phyloP scores from a whole-genome alignment of 1,140 invertebrate species.

The Papilio polyxenes region DNA sequence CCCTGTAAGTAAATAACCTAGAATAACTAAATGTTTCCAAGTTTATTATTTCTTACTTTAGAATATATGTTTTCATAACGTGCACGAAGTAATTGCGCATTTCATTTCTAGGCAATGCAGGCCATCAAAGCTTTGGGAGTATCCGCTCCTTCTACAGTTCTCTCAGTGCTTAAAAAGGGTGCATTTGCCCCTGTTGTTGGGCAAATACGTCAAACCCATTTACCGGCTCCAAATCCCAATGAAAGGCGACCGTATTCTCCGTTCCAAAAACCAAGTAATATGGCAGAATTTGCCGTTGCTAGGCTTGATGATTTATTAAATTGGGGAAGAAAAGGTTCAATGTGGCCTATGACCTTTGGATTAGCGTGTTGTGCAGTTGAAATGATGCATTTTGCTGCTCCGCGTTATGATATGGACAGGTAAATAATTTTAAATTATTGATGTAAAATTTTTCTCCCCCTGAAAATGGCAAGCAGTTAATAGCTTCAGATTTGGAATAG shows the following conservation, averaged over 20 bases:
- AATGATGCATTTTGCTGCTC: conserved; percentile 99
- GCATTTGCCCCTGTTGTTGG: conserved; percentile 64
- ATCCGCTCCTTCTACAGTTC: conserved; percentile 59
- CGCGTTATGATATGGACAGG: conserved; percentile 98
- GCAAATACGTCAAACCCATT: conserved; percentile 74
- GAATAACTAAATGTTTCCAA: background rate
- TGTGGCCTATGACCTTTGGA: conserved; percentile 98
- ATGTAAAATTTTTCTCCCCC: too few relatives aligned
- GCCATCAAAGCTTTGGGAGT: conserved; percentile 70
- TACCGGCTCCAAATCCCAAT: conserved; percentile 71
- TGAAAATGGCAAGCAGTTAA: too few relatives aligned
- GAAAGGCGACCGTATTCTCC: conserved; percentile 81
- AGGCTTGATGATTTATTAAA: conserved; percentile 96
- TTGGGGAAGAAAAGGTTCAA: conserved; percentile 95
- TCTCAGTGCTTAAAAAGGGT: conserved; percentile 70
- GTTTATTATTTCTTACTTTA: background rate
- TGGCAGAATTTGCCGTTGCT: conserved; percentile 89
- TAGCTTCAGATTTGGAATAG: too few relatives aligned
- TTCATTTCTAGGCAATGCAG: conserved; percentile 67
- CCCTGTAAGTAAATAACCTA: conserved; percentile 14
- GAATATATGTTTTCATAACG: background rate
- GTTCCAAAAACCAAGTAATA: conserved; percentile 87
- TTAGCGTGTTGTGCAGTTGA: conserved; percentile 99
- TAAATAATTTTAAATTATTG: conserved; percentile 45
- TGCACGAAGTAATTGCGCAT: conserved; percentile 43